Evolutionary conservation across 2,113 vertebrate species (phyloP).

Genomic region (Raja brachyura): DNA sequence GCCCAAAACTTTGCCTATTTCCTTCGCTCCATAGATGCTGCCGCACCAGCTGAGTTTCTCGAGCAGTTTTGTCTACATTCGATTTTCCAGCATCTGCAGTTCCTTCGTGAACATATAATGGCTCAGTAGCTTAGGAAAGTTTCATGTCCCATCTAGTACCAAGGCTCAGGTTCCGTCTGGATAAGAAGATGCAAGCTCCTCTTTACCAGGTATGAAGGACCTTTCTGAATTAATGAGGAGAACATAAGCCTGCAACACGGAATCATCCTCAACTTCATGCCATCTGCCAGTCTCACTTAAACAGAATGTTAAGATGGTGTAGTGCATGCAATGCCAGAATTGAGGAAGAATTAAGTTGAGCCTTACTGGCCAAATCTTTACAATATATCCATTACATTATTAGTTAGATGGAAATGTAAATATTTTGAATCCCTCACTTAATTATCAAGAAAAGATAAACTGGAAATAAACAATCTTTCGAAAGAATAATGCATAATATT

Average conservation of each 20-base stretch:
- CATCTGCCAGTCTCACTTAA: neutral
- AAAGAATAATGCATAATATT: neutral
- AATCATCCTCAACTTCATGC: neutral
- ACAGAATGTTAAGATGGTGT: neutral
- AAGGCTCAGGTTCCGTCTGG: neutral
- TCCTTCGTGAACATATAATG: neutral
- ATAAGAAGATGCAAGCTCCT: constrained; percentile 1
- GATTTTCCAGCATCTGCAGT: too few relatives aligned
- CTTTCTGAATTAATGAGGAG: neutral
- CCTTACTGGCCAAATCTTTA: neutral
- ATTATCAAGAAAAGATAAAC: neutral
- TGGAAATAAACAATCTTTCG: neutral
- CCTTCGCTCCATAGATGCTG: too few relatives aligned
- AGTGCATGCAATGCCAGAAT: neutral
- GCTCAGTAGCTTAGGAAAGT: neutral
- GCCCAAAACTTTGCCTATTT: too few relatives aligned
- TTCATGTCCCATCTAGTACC: neutral
- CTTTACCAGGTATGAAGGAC: neutral
- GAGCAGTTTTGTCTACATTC: too few relatives aligned
- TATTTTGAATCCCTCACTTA: neutral
- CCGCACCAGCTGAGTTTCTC: too few relatives aligned
- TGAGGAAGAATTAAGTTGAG: neutral
- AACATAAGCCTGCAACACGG: neutral
- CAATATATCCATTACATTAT: neutral
- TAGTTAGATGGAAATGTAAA: neutral